Base-by-base conservation (phyloP, 2,797 vertebrate species). In the Pangasius krempfi region DNA sequence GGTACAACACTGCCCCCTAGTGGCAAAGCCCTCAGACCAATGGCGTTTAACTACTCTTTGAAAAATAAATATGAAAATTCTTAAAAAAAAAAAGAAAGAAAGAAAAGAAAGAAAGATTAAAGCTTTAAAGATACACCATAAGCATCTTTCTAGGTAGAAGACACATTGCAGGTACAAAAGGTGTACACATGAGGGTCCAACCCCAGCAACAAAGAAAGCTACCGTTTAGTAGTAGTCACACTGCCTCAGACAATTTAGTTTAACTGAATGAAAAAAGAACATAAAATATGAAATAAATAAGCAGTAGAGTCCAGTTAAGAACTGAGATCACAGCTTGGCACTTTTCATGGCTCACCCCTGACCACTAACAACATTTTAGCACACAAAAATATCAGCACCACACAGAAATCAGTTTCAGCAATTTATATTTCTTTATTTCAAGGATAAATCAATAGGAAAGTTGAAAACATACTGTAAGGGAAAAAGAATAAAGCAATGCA, bases 351-450 rank as follows among this genome's bases (percentile, higher is more conserved):
- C 27, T 22, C 13, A 33, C 27, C 52, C 6, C 40, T 25, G 25
- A 64, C 6, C 25, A 27, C n/a, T 37, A 50, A 62, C 72, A 8
- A 82, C 14, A 12, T n/a, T 56, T n/a, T 40, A 40, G n/a, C n/a
- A 75, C 30, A 37, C 18, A 52, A 30, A 84, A 88, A 14, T 6
- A 44, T 81, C 33, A 47, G 5, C 16, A 72, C 18, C 52, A 44
- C 54, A 91, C 40, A 68, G 83, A 66, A 60, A 40, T 70, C 64
- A 27, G 30, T 30, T 80, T 84, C 25, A 84, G 20, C 40, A 30
- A 27, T 40, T 30, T 18, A 70, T 86, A 85, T 86, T 62, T 84
- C 75, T 92, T 92, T 90, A 91, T 90, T 90, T 88, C 18, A 87
- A 85, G 44, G 60, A 62, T 66, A 87, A 78, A 54, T 62, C 1